Percentiles rank a stretch among this genome's conserved stretches.
phyloP scores from a whole-genome alignment of 1,140 invertebrate species.

The Anoplolepis gracilipes region DNA sequence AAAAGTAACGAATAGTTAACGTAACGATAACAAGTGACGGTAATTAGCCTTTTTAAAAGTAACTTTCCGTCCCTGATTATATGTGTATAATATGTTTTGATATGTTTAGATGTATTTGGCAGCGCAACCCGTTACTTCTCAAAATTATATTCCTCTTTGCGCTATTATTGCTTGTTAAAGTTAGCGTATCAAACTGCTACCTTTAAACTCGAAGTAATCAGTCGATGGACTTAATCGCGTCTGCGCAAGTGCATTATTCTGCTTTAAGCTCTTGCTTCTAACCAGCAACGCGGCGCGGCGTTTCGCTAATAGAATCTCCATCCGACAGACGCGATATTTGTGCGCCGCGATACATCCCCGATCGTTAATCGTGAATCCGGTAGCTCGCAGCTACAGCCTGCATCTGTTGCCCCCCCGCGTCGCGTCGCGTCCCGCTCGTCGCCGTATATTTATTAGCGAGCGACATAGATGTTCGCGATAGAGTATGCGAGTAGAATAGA shows the following conservation, averaged over 20 bases:
- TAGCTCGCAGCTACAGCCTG: slow-evolving; percentile 49
- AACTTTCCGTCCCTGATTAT: too few species aligned
- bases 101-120: background rate
- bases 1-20: too few species aligned
- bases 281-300: slow-evolving; percentile 40
- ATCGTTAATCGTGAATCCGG: slow-evolving; percentile 67
- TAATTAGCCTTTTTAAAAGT: too few species aligned
- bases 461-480: slow-evolving; percentile 58
- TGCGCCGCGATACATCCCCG: slow-evolving; percentile 50
- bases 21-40: too few species aligned
- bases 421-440: slow-evolving; percentile 11
- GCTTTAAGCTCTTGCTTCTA: slow-evolving; percentile 37
- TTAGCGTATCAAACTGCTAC: slow-evolving; percentile 13
- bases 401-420: slow-evolving; percentile 23
- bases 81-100: background rate
- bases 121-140: background rate
- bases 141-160: background rate
- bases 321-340: slow-evolving; percentile 61
- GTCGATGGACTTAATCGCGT: slow-evolving; percentile 52
- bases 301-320: slow-evolving; percentile 66
- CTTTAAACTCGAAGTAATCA: slow-evolving; percentile 52
- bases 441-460: slow-evolving; percentile 61
- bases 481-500: slow-evolving; percentile 37
- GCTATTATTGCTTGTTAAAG: slow-evolving; percentile 35
- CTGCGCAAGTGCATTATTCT: slow-evolving; percentile 51